Base-by-base conservation (phyloP, 2,797 vertebrate genomes). In the Falco novaeseelandiae region DNA sequence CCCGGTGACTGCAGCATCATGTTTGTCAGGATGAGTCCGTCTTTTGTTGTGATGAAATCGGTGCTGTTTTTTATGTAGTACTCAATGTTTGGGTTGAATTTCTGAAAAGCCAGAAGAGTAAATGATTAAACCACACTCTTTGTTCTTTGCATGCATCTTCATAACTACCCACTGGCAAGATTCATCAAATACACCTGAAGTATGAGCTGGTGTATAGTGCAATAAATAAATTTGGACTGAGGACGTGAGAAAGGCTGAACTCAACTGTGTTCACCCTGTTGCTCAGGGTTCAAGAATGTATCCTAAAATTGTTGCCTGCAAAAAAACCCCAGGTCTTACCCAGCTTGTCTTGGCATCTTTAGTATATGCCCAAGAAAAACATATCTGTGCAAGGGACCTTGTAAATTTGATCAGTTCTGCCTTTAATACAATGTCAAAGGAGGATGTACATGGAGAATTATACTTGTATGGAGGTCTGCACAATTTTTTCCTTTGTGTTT, bases 61-160 rank as follows among this genome's bases (percentile, higher is more conserved):
- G 14, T 93, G 93, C 65, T 98, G 20, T 95, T 98, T 8, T 40
- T 36, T 59, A 99, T 42, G 13, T 69, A 74, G 93, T 99, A 99
- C 18, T 19, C 48, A 4, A 99, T 95, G 85, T 97, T 10, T 36
- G 99, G 99, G 97, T 99, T 99, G 55, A 98, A 2, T n/a, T 97
- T 98, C 99, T 99, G 97, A 74, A 97, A 91, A 80, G 70, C 6
- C 86, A 93, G 61, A 95, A 54, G 51, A 51, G 26, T 5, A n/a
- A 62, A 44, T 29, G 51, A 63, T 90, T 38, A 92, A 90, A 58
- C 18, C 57, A 20, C 40, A 16, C 52, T 12, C 17, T 22, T 32
- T 19, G 51, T 51, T 59, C 26, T 70, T 69, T 32, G 36, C 2
- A 0, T 14, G 25, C 48, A 30, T 27, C 44, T 73, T 42, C 6